Conservation (phyloP, 2,888 invertebrate species). For the Aleiodes leptofemur region DNA sequence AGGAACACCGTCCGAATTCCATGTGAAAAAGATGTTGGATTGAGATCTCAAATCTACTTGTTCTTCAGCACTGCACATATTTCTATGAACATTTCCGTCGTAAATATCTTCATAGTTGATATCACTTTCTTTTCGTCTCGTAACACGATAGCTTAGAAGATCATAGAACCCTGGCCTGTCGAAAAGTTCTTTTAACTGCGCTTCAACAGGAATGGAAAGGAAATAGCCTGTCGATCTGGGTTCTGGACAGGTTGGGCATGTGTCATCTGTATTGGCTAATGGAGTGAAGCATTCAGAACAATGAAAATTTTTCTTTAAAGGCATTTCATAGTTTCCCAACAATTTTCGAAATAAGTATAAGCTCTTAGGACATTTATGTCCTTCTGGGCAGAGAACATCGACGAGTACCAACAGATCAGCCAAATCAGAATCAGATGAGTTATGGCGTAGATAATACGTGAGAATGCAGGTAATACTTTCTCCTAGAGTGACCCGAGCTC, state of each 20-base stretch:
- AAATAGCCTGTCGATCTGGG: conserved; percentile 27
- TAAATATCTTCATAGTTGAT: conserved; percentile 44
- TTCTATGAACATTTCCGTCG: conserved; percentile 47
- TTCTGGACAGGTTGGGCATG: neutral
- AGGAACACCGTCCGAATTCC: conserved; percentile 56
- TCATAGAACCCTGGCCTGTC: conserved; percentile 9
- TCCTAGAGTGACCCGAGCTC: neutral
- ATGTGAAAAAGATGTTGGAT: conserved; percentile 53
- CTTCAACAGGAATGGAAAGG: conserved; percentile 27
- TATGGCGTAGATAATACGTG: neutral
- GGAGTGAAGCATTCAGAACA: neutral
- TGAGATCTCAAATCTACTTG: neutral
- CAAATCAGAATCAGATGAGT: conserved; percentile 1
- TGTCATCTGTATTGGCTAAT: conserved; percentile 24
- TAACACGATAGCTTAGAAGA: conserved; percentile 17
- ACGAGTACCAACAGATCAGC: neutral
- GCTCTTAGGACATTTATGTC: neutral
- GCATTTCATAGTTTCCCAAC: neutral
- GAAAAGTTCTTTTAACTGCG: conserved; percentile 29
- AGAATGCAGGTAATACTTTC: neutral
- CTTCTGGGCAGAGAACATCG: neutral
- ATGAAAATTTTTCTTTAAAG: neutral
- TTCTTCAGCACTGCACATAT: neutral
- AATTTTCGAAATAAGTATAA: neutral
- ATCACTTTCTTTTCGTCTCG: neutral